These are phyloP conservation scores for Lophochroa leadbeateri DNA, from an alignment of 2,113 vertebrate species.

Conservation along the genomic window DNA sequence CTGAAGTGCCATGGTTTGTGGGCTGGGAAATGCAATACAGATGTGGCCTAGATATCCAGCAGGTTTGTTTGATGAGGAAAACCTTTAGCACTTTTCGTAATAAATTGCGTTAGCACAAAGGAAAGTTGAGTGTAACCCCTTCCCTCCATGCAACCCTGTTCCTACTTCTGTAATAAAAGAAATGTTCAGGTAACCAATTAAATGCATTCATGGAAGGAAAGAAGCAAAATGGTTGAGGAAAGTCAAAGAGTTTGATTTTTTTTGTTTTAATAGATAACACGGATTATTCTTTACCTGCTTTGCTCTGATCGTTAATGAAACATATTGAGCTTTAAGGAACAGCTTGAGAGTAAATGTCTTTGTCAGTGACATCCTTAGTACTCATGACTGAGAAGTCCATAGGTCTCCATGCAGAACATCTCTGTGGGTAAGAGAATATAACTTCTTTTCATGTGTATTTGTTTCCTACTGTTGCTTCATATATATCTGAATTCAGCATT, in stretches of 20 bases:
- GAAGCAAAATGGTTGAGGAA: background rate
- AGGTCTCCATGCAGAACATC: background rate
- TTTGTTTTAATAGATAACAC: background rate
- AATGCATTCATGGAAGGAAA: background rate
- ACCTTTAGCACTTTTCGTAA: accelerated
- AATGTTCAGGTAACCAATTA: background rate
- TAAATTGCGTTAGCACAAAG: background rate
- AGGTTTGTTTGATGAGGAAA: background rate
- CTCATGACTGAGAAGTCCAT: background rate
- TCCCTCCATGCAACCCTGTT: background rate
- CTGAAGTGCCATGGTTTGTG: background rate
- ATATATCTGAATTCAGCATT: background rate
- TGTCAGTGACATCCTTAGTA: background rate
- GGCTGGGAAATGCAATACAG: background rate
- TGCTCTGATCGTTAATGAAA: background rate
- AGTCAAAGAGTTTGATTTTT: background rate
- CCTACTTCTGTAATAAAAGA: background rate
- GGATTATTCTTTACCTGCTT: background rate
- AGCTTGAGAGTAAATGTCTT: background rate
- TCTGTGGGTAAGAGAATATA: background rate
- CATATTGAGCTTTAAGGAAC: background rate
- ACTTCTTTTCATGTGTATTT: background rate
- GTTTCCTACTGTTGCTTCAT: background rate
- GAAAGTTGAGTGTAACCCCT: background rate
- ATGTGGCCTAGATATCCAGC: background rate